Conservation (phyloP, 2,888 invertebrate species). For the Campoplex capitator region DNA sequence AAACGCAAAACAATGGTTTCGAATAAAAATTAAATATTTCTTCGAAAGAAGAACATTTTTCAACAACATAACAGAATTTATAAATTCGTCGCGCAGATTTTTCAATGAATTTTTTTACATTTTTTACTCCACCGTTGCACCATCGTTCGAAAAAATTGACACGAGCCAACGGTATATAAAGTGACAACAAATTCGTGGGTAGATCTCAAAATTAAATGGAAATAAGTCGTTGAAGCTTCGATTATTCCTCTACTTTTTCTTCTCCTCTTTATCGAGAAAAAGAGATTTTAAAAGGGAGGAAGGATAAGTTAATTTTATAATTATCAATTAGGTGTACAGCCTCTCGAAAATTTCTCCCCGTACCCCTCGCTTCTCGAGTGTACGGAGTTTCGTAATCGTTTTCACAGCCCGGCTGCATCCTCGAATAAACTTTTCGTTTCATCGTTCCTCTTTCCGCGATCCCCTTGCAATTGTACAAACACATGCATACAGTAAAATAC, state of each 20-base stretch:
- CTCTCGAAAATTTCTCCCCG: slow-evolving; percentile 66
- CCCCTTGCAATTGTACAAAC: slow-evolving; percentile 35
- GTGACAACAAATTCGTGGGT: neutral
- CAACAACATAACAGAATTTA: neutral
- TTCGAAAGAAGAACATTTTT: neutral
- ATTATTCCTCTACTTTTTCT: neutral
- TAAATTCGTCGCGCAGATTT: neutral
- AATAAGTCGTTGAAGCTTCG: slow-evolving; percentile 27
- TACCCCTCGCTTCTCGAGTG: slow-evolving; percentile 31
- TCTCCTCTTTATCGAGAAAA: slow-evolving; percentile 1
- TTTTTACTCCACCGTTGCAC: neutral
- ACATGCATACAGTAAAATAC: neutral
- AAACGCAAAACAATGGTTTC: slow-evolving; percentile 1
- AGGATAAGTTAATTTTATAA: slow-evolving; percentile 19
- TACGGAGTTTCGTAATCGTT: slow-evolving; percentile 65
- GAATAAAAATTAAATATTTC: neutral
- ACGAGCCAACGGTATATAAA: neutral
- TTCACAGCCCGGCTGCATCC: slow-evolving; percentile 69
- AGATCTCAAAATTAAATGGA: slow-evolving; percentile 35
- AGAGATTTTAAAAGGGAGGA: neutral
- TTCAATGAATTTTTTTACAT: neutral
- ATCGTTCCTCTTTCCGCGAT: neutral
- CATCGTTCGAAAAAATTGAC: neutral
- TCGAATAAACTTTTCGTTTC: slow-evolving; percentile 36
- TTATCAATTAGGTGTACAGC: slow-evolving; percentile 62